Base-by-base conservation (phyloP, 1,140 invertebrate genomes). In the Dendroctonus valens region DNA sequence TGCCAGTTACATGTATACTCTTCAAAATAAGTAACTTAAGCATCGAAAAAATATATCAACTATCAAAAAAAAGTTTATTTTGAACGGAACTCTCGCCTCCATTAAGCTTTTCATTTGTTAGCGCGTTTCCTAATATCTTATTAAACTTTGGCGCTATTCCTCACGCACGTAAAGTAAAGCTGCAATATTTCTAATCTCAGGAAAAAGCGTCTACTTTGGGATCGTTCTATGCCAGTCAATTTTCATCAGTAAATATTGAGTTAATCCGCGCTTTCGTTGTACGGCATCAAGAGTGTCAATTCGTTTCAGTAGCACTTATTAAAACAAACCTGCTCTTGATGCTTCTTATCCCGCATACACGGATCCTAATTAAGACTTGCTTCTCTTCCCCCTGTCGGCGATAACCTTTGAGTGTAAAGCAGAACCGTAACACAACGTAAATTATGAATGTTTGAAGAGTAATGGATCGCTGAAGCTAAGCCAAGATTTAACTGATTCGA, bases 241-340 rank as follows among this genome's bases (percentile, higher is more conserved):
- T 72, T 74, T 72, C 71, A 72, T 72, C 67, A 70, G 72, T 71
- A 74, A 74, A 74, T 72, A 74, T 74, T 74, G 67, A 62, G 72
- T 71, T 74, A 74, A 74, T 72, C 72, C 69, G 60, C 53, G 65
- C 53, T 65, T 48, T 67, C 63, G 68, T 55, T 48, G 62, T 60
- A 48, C 53, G 51, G 55, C 61, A 67, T 67, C 65, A 59, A 48
- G 70, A 72, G 73, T 74, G 73, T 73, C 70, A 73, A 73, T 74
- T 74, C 70, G 71, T 69, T 74, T 65, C 63, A 41, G 50, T 53
- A 62, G 58, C 69, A 73, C 70, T 73, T 73, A 73, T 73, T 73
- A 73, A 73, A 73, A 73, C 70, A 73, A 73, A 73, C 70, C 72
- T 71, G 69, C 54, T 73, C 60, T 59, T 71, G 69, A 69, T 73